Evolutionary conservation across 2,888 invertebrate genomes (phyloP).

Genomic region (Lepidonotus clava): DNA sequence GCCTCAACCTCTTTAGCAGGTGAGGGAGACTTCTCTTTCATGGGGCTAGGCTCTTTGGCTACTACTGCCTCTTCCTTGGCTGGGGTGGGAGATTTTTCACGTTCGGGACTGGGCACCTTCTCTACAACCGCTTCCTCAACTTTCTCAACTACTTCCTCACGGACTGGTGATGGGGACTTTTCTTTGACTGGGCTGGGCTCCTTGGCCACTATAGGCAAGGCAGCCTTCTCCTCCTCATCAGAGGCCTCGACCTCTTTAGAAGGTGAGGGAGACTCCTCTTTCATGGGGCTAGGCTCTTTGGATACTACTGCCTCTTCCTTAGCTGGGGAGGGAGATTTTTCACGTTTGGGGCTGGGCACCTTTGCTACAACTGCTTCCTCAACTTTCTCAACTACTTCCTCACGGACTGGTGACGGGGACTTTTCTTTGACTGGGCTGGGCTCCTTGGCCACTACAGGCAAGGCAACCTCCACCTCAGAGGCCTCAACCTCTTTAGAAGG

Average conservation of each 20-base stretch:
- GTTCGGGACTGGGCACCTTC: no score
- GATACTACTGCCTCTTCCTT: not conserved
- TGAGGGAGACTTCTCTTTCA: no score
- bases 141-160: no score
- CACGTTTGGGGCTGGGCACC: not conserved
- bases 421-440: not conserved
- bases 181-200: no score
- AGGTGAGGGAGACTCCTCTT: conserved; percentile 20
- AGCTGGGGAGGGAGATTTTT: conserved; percentile 4
- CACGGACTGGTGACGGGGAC: not conserved
- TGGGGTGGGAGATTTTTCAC: no score
- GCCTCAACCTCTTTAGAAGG: not conserved
- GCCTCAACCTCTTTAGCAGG: no score
- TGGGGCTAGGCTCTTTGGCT: no score
- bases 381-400: not conserved
- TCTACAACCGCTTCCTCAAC: no score
- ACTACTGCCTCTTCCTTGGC: no score
- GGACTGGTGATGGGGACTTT: no score
- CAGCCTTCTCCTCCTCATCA: not conserved
- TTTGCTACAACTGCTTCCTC: not conserved
- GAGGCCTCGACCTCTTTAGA: not conserved
- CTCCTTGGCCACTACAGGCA: not conserved
- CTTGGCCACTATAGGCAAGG: not conserved
- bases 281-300: not conserved
- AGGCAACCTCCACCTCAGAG: not conserved